A percentile compares a stretch with the other conserved stretches of the same genome.
Conservation (phyloP, 2,113 vertebrate genomes). For the Microtus oregoni region DNA sequence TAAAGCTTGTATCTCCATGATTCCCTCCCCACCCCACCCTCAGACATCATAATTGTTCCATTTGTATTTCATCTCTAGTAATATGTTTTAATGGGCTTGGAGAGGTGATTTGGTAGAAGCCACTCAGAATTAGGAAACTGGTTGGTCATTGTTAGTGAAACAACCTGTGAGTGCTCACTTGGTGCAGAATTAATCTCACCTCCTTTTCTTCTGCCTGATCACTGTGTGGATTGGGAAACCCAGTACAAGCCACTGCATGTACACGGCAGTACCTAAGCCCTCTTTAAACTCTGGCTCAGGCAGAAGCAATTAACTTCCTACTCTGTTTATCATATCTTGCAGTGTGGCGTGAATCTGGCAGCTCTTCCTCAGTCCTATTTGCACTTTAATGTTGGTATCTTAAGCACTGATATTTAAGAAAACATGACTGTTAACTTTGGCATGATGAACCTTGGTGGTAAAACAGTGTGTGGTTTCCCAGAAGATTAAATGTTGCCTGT, state of each 20-base stretch:
- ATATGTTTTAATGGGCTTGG: neutral
- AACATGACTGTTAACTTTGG: neutral
- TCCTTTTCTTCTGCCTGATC: too few species aligned
- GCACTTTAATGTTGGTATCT: neutral
- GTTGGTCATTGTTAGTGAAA: neutral
- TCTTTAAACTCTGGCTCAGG: neutral
- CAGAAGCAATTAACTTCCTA: neutral
- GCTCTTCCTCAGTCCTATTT: neutral
- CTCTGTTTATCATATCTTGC: neutral
- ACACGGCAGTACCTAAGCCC: neutral
- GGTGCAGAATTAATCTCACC: neutral
- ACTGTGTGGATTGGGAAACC: neutral
- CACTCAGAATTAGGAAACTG: neutral
- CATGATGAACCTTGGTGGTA: neutral
- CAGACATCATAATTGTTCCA: neutral
- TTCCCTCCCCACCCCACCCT: neutral
- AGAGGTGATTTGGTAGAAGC: neutral
- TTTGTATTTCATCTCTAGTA: neutral
- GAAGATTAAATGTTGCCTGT: neutral
- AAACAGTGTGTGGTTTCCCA: neutral
- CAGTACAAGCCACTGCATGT: neutral
- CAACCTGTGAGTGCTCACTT: neutral
- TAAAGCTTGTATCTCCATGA: neutral
- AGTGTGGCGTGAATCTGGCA: neutral
- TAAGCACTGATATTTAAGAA: neutral